phyloP scores from a whole-genome alignment of 2,888 invertebrate genomes.

The Tetheella fluctuosa region DNA sequence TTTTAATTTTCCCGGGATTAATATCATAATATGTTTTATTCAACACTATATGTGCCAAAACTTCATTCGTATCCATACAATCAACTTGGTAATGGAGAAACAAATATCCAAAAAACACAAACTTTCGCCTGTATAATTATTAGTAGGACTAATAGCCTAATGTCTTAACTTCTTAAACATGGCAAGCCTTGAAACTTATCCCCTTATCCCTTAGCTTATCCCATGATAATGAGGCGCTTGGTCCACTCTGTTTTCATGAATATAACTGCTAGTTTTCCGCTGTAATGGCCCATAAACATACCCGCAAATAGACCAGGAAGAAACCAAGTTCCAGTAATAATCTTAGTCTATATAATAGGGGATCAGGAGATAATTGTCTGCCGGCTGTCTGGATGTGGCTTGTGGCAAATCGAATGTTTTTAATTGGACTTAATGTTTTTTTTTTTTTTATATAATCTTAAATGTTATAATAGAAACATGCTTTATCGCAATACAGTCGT shows the following conservation, averaged over 20 bases:
- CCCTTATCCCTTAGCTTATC: slow-evolving; percentile 59
- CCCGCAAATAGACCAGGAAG: slow-evolving; percentile 71
- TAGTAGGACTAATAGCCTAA: slow-evolving; percentile 27
- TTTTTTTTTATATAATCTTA: too few species aligned
- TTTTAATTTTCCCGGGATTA: too few species aligned
- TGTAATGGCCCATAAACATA: slow-evolving; percentile 78
- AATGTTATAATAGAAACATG: too few species aligned
- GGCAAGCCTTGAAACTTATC: not conserved
- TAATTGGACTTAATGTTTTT: too few species aligned
- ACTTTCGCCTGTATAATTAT: too few species aligned
- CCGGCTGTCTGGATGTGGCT: slow-evolving; percentile 15
- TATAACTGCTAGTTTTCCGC: slow-evolving; percentile 70
- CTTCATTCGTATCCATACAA: too few species aligned
- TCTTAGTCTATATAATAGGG: slow-evolving; percentile 38
- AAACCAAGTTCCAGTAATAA: slow-evolving; percentile 65
- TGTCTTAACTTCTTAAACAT: not conserved
- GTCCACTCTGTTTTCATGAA: slow-evolving; percentile 80
- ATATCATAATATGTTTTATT: too few species aligned
- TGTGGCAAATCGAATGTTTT: not conserved
- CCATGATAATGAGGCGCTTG: slow-evolving; percentile 71
- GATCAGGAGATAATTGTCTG: slow-evolving; percentile 9
- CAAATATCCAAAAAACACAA: too few species aligned
- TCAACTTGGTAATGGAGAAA: too few species aligned
- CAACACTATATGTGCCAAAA: too few species aligned
- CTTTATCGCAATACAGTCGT: too few species aligned